Evolutionary conservation across 2,797 vertebrate genomes (phyloP), one percentile per base, ranked within the genome.

Genomic region (Sebastes steindachneri): DNA sequence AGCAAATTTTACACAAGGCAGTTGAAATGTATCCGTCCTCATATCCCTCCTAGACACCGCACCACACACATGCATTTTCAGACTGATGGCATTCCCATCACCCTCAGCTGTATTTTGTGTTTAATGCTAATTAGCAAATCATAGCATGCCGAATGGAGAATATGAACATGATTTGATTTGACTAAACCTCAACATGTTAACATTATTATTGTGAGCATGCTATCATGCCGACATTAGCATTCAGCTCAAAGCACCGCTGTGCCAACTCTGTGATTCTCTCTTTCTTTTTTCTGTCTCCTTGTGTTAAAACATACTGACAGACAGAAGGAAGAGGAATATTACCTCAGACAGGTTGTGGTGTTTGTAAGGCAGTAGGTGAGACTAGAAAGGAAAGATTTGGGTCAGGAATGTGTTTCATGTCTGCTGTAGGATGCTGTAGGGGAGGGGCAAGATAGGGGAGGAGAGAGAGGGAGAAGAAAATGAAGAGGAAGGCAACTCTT

Each of bases 311-410:
- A 57, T 37, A 19, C 31, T 51, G 3, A 33, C 9, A 21, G 8
- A 73, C 11, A 55, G 64, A 9, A 11, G 8, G 26, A 31, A 37
- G 57, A 65, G 19, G 28, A 81, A 9, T 45, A 55, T 23, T 17
- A 26, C 33, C 28, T 55, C 31, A 37, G 55, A 63, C 58, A 75
- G 58, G 58, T 54, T 64, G 75, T 59, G 31, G 67, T 82, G 75
- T 83, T 80, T 82, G 64, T 86, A 65, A 83, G 77, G 75, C 79
- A 88, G 79, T 76, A 65, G 67, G 78, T 84, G 73, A 81, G 33
- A 51, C 31, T 59, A 35, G 29, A 69, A 69, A 69, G 55, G 41
- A 84, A 67, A 71, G 63, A 88, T 83, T 35, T 83, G 68, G 75
- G 74, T 80, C 68, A 84, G 80, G 35, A 79, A 65, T 71, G 79